Conservation (phyloP, 1,140 invertebrate genomes). For the Halictus rubicundus region DNA sequence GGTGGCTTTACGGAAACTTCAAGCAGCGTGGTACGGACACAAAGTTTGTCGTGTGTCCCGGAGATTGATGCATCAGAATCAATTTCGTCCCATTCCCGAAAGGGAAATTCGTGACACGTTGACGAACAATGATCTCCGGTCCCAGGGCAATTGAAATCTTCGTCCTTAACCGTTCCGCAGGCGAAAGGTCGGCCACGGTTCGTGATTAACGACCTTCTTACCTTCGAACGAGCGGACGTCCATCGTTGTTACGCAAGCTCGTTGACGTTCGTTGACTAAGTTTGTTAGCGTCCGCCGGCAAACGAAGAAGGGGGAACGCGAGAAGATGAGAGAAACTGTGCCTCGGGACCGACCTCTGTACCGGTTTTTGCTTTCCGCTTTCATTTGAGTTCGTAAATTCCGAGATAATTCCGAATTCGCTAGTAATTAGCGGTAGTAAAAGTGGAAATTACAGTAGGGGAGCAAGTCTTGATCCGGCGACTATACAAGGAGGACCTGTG, state of each 20-base stretch:
- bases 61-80: no score
- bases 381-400: constrained; percentile 19
- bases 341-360: constrained; percentile 61
- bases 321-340: constrained; percentile 16
- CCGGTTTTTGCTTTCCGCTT: constrained; percentile 33
- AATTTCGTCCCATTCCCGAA: no score
- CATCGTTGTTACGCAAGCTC: constrained; percentile 60
- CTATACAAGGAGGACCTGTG: no score
- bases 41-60: no score
- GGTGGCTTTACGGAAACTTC: no score
- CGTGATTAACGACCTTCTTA: constrained; percentile 64
- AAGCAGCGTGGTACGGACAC: no score
- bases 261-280: constrained; percentile 63
- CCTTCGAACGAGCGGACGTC: constrained; percentile 52
- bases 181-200: constrained; percentile 14
- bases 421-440: no score
- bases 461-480: no score
- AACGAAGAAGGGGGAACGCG: constrained; percentile 5
- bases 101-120: no score
- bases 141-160: constrained; percentile 18
- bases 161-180: constrained; percentile 10
- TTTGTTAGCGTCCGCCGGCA: constrained; percentile 53
- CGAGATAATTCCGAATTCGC: no score
- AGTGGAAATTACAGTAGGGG: no score
- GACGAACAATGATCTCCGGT: background rate